Evolutionary conservation across 2,797 vertebrate genomes (phyloP).

Genomic region (Spinus olivaceus): DNA sequence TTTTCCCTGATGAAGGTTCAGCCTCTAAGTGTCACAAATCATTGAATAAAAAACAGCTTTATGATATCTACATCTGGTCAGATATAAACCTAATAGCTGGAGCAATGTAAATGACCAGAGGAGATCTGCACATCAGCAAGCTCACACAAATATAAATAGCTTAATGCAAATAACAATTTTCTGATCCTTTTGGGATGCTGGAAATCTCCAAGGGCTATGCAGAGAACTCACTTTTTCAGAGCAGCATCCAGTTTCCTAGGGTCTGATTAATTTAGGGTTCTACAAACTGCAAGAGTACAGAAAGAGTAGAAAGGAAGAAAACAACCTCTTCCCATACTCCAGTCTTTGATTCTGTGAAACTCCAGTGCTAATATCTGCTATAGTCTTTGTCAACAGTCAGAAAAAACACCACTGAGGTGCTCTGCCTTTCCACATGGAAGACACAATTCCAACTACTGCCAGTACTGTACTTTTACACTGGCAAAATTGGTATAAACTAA

Average conservation of each 20-base stretch:
- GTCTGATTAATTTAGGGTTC: neutral
- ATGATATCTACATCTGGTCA: neutral
- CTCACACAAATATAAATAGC: neutral
- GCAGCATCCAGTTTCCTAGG: neutral
- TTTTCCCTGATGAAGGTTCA: neutral
- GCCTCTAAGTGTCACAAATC: neutral
- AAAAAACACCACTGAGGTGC: neutral
- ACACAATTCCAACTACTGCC: neutral
- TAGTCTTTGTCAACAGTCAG: neutral
- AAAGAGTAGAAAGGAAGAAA: neutral
- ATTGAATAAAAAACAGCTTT: neutral
- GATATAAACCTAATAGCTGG: neutral
- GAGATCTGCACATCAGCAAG: neutral
- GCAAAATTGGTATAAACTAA: neutral
- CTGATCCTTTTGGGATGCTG: neutral
- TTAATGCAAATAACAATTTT: neutral
- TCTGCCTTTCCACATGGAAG: neutral
- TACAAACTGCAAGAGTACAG: neutral
- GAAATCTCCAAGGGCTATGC: neutral
- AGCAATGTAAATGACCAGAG: neutral
- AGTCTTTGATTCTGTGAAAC: neutral
- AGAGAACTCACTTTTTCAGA: neutral
- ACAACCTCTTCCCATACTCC: neutral
- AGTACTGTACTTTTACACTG: neutral
- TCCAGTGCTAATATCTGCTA: neutral